Conservation (phyloP, 2,113 vertebrate species). For the Phodopus roborovskii region DNA sequence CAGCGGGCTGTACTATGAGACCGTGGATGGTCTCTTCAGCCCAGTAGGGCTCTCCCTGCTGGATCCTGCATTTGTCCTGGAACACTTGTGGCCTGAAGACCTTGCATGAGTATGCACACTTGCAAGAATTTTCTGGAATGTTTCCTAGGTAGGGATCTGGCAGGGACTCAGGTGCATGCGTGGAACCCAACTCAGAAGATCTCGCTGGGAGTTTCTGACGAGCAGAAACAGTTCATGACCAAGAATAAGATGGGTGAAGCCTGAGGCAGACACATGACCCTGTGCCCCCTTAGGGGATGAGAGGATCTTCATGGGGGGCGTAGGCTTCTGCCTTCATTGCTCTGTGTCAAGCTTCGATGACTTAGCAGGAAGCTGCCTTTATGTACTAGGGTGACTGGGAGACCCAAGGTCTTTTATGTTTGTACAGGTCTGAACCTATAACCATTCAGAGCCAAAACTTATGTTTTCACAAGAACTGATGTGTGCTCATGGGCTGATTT, state of each 20-base stretch:
- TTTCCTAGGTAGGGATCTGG: neutral
- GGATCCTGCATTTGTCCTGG: neutral
- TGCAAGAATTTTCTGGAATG: neutral
- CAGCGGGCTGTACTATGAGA: conserved; percentile 68
- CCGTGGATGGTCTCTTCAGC: neutral
- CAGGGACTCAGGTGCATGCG: neutral
- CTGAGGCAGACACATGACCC: neutral
- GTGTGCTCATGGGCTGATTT: neutral
- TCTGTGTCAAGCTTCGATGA: neutral
- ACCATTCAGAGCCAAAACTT: neutral
- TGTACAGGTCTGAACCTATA: neutral
- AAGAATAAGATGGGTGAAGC: neutral
- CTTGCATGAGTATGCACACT: neutral
- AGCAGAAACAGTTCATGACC: neutral
- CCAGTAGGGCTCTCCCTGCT: neutral
- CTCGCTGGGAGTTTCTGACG: neutral
- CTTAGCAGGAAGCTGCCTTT: neutral
- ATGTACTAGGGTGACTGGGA: neutral
- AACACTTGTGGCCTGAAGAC: neutral
- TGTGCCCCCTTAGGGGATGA: rapidly evolving
- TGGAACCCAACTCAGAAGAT: neutral
- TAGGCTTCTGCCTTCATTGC: neutral
- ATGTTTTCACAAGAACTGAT: neutral
- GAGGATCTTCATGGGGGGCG: neutral
- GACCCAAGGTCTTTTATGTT: neutral